Conservation (phyloP, 2,797 vertebrate genomes). For the Peromyscus eremicus region DNA sequence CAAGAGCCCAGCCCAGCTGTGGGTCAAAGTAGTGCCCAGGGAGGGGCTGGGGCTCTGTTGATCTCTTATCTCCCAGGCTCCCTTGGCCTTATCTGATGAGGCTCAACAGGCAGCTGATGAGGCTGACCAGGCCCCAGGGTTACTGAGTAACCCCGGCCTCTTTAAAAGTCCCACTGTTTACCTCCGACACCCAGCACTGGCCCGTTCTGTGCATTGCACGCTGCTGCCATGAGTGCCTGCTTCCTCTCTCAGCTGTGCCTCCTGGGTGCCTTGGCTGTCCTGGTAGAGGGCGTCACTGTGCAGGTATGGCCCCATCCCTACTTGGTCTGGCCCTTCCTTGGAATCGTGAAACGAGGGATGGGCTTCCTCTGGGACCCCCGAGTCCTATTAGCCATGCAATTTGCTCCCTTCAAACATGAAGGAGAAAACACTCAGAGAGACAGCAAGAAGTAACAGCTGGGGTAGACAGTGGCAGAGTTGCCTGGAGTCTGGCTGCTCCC, state of each 20-base stretch:
- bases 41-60: background rate
- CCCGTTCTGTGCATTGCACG: background rate
- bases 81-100: slow-evolving; percentile 74
- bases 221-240: slow-evolving; percentile 72
- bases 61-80: slow-evolving; percentile 62
- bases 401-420: background rate
- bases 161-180: slow-evolving; percentile 70
- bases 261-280: slow-evolving; percentile 33
- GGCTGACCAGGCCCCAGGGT: slow-evolving; percentile 60
- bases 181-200: background rate
- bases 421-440: background rate
- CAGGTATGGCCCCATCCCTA: slow-evolving; percentile 61
- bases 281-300: slow-evolving; percentile 70
- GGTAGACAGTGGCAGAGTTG: background rate
- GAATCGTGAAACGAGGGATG: background rate
- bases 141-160: slow-evolving; percentile 78
- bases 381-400: background rate
- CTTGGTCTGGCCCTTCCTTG: background rate
- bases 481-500: background rate
- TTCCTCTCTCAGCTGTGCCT: slow-evolving; percentile 71
- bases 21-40: slow-evolving; percentile 53
- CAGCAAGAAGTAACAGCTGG: background rate
- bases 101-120: slow-evolving; percentile 44
- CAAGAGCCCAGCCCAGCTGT: background rate
- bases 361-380: background rate